Evolutionary conservation across 2,113 vertebrate genomes (phyloP), one percentile per base, ranked within the genome.

Genomic region (Bufo gargarizans): DNA sequence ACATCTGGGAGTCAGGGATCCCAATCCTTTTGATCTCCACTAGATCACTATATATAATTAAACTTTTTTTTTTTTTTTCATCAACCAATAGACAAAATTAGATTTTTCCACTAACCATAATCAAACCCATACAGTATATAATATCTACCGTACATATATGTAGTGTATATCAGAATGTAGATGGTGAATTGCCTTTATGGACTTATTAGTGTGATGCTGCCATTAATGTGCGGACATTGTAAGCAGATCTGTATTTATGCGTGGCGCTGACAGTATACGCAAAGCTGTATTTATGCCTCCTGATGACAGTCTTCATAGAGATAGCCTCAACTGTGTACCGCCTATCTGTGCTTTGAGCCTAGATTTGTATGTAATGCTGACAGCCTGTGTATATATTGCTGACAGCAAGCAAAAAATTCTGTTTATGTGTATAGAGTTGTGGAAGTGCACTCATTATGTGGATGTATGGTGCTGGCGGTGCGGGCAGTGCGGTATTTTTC

Each of bases 361-460:
- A 12, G 56, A 7, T 82, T 47, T 74, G 56, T 61, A 76, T 83
- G n/a, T 76, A 76, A 63, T 45, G 56, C 87, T 88, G 87, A 88
- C 87, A 88, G 58, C 58, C 47, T 88, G 87, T 83, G 71, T 88
- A 88, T 88, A 83, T 83, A 88, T 84, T 49, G 58, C 67, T 88
- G 87, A 88, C 87, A 88, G 47, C 78, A 61, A 61, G 86, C 77
- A 81, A 67, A 81, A 72, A 82, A 53, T 67, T 59, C 74, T 88
- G 87, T 88, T 88, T 83, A 84, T 88, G n/a, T 83, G 79, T 88
- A 83, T 83, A 88, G 76, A 72, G 71, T 83, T 22, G 53, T 84
- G 56, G 79, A 83, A 83, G 71, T 76, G 80, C 87, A 88, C 83
- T 88, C 87, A 88, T 82, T 88, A 88, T 88, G 85, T 79, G 86